Conservation (phyloP, 2,888 invertebrate genomes). For the Nymphalis urticae region DNA sequence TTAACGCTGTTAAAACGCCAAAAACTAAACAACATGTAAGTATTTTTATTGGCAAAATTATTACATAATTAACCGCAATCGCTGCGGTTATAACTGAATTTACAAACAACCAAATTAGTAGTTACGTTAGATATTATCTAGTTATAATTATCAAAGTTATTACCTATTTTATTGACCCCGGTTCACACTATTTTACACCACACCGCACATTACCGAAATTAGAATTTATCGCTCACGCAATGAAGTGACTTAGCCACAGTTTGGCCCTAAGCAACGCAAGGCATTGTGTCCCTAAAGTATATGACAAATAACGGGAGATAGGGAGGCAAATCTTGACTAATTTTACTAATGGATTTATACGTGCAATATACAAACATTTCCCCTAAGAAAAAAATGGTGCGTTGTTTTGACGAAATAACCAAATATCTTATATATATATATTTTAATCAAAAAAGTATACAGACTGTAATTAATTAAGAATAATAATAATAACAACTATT, state of each 20-base stretch:
- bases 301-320: slow-evolving; percentile 75
- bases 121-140: slow-evolving; percentile 29
- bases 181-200: slow-evolving; percentile 38
- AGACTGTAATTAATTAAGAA: too few species aligned
- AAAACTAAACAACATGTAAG: background rate
- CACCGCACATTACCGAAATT: slow-evolving; percentile 63
- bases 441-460: too few species aligned
- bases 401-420: too few species aligned
- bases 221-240: slow-evolving; percentile 67
- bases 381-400: background rate
- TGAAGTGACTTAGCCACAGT: slow-evolving; percentile 77
- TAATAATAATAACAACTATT: too few species aligned
- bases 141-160: slow-evolving; percentile 38
- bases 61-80: slow-evolving; percentile 13
- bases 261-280: slow-evolving; percentile 54
- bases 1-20: background rate
- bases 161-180: slow-evolving; percentile 39
- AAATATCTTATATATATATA: too few species aligned
- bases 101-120: slow-evolving; percentile 30
- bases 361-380: background rate
- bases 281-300: slow-evolving; percentile 60
- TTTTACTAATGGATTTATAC: slow-evolving; percentile 77
- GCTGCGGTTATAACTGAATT: slow-evolving; percentile 26
- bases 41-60: slow-evolving; percentile 5
- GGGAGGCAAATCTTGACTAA: slow-evolving; percentile 76